Conservation (phyloP, 2,888 invertebrate species). For the Byasa hedistus region DNA sequence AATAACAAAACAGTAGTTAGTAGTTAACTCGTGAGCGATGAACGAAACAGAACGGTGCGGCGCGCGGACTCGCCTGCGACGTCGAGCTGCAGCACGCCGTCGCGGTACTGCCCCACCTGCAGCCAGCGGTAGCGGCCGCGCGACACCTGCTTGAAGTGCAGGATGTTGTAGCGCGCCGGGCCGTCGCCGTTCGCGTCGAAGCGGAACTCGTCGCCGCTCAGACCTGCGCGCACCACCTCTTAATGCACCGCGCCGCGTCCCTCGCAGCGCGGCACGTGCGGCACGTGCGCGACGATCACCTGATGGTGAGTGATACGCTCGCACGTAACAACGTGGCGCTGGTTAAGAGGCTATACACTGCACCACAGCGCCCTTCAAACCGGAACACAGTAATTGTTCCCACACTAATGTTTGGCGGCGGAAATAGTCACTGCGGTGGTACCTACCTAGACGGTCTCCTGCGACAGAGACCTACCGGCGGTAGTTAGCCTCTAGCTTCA, state of each 20-base stretch:
- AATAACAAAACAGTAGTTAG: neutral
- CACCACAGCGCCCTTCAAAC: no score
- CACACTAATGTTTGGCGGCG: no score
- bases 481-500: no score
- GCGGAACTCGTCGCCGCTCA: conserved; percentile 93
- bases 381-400: no score
- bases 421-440: no score
- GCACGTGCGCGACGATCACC: no score
- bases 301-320: no score
- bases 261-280: no score
- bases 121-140: conserved; percentile 90
- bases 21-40: neutral
- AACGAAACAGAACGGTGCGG: neutral
- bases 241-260: neutral
- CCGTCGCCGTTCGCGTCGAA: conserved; percentile 96
- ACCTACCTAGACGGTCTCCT: no score
- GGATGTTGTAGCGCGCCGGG: conserved; percentile 96
- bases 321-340: no score
- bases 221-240: conserved; percentile 76
- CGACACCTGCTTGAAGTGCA: conserved; percentile 93
- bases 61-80: conserved; percentile 79
- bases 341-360: no score
- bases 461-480: no score
- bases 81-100: conserved; percentile 88
- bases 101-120: conserved; percentile 91